Conservation (phyloP, 2,797 vertebrate species). For the Cygnus olor region DNA sequence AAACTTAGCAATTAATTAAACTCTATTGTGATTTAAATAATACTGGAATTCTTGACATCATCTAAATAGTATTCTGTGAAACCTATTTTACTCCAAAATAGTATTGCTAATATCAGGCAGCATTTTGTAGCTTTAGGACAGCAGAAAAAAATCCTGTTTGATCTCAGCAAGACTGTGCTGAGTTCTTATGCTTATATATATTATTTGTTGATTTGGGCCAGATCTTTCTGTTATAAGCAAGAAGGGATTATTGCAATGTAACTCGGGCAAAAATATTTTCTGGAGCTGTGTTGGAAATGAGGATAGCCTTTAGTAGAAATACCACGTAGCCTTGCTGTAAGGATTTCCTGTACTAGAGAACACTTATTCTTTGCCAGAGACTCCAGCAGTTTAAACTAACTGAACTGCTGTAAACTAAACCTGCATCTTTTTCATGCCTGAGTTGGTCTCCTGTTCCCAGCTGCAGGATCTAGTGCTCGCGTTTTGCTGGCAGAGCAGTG, state of each 20-base stretch:
- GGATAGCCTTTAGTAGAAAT: neutral
- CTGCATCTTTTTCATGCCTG: no score
- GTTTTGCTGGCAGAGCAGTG: neutral
- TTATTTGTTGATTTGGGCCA: neutral
- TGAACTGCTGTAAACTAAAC: neutral
- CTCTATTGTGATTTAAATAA: neutral
- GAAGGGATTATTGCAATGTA: neutral
- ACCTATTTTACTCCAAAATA: neutral
- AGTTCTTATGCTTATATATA: neutral
- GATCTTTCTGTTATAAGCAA: neutral
- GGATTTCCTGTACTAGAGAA: neutral
- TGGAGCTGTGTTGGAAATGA: neutral
- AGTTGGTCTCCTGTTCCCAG: neutral
- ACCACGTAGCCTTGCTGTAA: fast-evolving
- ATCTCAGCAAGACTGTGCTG: neutral
- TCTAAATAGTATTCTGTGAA: neutral
- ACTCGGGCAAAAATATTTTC: neutral
- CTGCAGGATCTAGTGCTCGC: neutral
- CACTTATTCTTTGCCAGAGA: neutral
- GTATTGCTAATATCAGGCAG: fast-evolving
- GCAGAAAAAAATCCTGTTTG: neutral
- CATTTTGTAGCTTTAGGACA: neutral
- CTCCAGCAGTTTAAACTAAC: neutral
- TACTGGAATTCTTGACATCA: neutral
- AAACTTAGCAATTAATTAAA: neutral